Evolutionary conservation across 2,113 vertebrate species (phyloP), one percentile per base, ranked within the genome.

Genomic region (Hippocampus abdominalis): DNA sequence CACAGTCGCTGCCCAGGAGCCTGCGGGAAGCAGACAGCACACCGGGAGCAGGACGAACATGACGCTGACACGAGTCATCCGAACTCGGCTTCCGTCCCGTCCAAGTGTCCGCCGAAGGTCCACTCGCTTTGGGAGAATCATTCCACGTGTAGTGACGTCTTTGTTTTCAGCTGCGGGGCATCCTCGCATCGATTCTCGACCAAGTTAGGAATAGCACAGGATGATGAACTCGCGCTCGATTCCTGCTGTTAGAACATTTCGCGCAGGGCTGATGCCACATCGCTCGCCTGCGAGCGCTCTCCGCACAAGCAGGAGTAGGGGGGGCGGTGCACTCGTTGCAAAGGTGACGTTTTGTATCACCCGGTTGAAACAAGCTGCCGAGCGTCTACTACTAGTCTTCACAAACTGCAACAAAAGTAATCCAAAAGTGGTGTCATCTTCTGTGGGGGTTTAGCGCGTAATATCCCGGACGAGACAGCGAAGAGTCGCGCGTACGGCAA

Each of bases 111-210:
- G 42, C 4, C 18, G 64, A 66, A 72, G 68, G 42, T 84, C 69
- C 59, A 74, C 70, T 60, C 51, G 39, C 49, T 82, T 56, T 46
- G 40, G 25, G 69, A 79, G 64, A 67, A 61, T 23, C 77, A 65
- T 60, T 72, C 49, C 78, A 48, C 70, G 12, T 63, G 20, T 23
- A 72, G 78, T 81, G 74, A 66, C 12, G 46, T 23, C 32, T 36
- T 36, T 36, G 64, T 72, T 75, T 76, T 90, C 86, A 89, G 76
- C 80, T 77, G 73, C 27, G 67, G 36, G 1, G 65, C 86, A 88
- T 88, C 68, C 73, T 77, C 65, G 20, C 75, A 40, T 53, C 12
- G 65, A 36, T 20, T 68, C 48, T 29, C 12, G 62, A 8, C 7
- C 40, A 4, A 40, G 36, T 63, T 62, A 10, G 21, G 32, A n/a